These are phyloP conservation scores for Coracopsis vasa DNA, from an alignment of 2,113 vertebrate species.

Conservation along the genomic window DNA sequence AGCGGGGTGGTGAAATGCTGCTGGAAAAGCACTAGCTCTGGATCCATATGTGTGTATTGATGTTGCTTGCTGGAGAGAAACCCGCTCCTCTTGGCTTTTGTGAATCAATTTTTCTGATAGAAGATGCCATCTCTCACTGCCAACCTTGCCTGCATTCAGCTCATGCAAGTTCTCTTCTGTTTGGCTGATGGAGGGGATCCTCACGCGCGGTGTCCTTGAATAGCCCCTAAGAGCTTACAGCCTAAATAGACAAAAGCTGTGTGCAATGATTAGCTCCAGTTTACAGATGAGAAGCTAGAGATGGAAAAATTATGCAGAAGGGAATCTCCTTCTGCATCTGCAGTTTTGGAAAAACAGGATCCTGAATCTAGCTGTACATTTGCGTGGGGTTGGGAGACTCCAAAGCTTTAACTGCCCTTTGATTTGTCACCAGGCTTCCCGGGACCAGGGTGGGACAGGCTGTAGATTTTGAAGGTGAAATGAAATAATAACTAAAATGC, in stretches of 20 bases:
- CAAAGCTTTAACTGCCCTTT: rapidly evolving
- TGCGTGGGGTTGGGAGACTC: neutral
- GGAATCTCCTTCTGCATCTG: neutral
- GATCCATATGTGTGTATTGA: neutral
- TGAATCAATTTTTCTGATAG: conserved; percentile 17
- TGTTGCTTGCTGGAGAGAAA: neutral
- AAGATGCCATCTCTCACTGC: conserved; percentile 12
- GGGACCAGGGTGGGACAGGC: neutral
- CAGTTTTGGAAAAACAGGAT: neutral
- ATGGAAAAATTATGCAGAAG: neutral
- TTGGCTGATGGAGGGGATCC: neutral
- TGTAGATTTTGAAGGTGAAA: neutral
- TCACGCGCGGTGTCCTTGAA: rapidly evolving
- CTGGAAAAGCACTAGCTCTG: neutral
- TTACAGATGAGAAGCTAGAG: neutral
- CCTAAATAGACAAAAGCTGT: neutral
- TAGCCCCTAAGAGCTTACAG: neutral
- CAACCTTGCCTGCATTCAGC: neutral
- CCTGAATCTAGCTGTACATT: neutral
- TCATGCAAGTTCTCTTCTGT: neutral
- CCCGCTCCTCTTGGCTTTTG: neutral
- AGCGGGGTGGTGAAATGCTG: neutral
- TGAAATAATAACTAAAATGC: neutral
- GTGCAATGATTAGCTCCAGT: neutral
- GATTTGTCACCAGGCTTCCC: neutral